Conservation (phyloP, 2,113 vertebrate genomes). For the Aplodontia rufa region DNA sequence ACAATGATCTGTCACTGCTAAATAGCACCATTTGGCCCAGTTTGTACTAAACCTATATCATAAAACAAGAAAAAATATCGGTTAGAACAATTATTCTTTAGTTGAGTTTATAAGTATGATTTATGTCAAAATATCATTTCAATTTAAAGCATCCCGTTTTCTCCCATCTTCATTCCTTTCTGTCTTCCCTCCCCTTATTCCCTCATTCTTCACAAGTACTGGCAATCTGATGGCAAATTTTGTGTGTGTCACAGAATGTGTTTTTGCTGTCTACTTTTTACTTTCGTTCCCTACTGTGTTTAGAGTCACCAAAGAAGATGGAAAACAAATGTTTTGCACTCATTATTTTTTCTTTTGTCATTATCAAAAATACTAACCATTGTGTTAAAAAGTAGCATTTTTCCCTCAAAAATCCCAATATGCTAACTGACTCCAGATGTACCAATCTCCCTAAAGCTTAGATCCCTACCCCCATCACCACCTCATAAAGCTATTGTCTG, state of each 20-base stretch:
- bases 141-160: conserved; percentile 34
- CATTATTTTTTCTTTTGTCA: conserved; percentile 41
- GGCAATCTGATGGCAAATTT: conserved; percentile 39
- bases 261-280: conserved; percentile 33
- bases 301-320: conserved; percentile 15
- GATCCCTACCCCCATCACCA: background rate
- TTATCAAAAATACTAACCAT: conserved; percentile 25
- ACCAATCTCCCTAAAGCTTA: background rate
- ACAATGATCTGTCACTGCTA: background rate
- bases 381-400: background rate
- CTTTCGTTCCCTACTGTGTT: conserved; percentile 22
- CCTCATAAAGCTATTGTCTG: background rate
- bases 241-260: conserved; percentile 20
- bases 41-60: conserved; percentile 15
- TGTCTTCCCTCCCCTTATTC: background rate
- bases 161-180: conserved; percentile 5
- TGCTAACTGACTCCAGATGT: background rate
- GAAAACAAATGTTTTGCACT: background rate
- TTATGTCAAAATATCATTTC: conserved; percentile 9
- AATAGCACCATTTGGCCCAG: background rate
- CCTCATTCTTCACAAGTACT: background rate
- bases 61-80: conserved; percentile 4
- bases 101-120: background rate
- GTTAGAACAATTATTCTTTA: conserved; percentile 6
- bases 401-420: background rate